Conservation (phyloP, 2,797 vertebrate species). For the Graptemys geographica region DNA sequence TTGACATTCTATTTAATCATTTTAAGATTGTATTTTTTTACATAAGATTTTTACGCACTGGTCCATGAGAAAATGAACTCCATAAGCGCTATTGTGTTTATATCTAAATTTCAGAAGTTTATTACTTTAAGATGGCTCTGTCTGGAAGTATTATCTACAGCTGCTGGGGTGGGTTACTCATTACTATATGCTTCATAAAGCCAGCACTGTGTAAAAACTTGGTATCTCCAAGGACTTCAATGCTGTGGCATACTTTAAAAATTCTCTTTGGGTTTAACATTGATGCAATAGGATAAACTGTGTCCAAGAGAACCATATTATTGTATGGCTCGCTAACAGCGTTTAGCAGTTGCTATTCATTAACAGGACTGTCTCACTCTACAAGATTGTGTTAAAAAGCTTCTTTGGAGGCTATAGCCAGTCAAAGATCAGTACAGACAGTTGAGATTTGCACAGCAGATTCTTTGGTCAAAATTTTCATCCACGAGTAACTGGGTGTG, state of each 20-base stretch:
- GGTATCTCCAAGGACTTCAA: background rate
- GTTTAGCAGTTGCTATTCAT: background rate
- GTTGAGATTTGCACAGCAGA: background rate
- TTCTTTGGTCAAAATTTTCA: background rate
- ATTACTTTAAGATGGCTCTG: background rate
- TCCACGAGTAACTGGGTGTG: background rate
- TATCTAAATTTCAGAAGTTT: background rate
- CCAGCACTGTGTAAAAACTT: background rate
- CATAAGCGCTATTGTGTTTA: background rate
- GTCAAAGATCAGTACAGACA: too few species aligned
- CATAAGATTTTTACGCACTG: rapidly evolving
- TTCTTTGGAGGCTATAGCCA: background rate
- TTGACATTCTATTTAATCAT: background rate
- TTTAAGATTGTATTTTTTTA: background rate
- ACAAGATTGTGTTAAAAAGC: background rate
- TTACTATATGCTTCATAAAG: background rate
- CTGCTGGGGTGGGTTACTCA: rapidly evolving
- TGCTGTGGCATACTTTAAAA: background rate
- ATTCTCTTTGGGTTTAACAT: background rate
- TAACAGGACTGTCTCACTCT: background rate
- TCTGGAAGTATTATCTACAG: background rate
- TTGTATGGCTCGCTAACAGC: background rate
- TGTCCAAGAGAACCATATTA: background rate
- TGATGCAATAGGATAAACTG: background rate
- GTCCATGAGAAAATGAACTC: background rate